Evolutionary conservation across 2,888 invertebrate genomes (phyloP).

Genomic region (Iphiclides podalirius): DNA sequence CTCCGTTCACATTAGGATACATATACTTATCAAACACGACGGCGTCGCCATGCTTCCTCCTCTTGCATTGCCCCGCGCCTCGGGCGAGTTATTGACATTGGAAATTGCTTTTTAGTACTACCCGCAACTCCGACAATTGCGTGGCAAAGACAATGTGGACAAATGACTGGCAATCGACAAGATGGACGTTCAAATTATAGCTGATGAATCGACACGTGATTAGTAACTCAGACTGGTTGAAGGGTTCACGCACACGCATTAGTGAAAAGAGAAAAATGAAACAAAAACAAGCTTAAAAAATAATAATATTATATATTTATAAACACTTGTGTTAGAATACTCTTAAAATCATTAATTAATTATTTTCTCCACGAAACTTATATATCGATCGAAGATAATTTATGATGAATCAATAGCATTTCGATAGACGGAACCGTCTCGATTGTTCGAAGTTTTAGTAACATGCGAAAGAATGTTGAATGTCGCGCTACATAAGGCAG

Average conservation of each 20-base stretch:
- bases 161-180: neutral
- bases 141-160: neutral
- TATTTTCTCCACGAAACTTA: constrained; percentile 74
- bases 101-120: neutral
- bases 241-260: constrained; percentile 55
- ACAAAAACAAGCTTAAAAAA: constrained; percentile 72
- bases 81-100: constrained; percentile 45
- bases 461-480: constrained; percentile 30
- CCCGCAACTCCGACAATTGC: constrained; percentile 4
- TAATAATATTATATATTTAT: constrained; percentile 80
- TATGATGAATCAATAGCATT: constrained; percentile 47
- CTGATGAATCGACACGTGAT: constrained; percentile 66
- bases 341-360: constrained; percentile 77
- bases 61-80: constrained; percentile 53
- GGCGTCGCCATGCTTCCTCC: constrained; percentile 19
- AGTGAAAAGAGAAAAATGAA: constrained; percentile 54
- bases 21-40: constrained; percentile 11
- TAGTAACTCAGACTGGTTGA: constrained; percentile 41
- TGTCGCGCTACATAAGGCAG: neutral
- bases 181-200: constrained; percentile 46
- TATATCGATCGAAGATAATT: constrained; percentile 72
- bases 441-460: constrained; percentile 48
- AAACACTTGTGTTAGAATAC: constrained; percentile 81
- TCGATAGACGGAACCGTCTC: constrained; percentile 62
- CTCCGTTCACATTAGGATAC: neutral